Conservation (phyloP, 2,888 invertebrate genomes). For the Pherbina coryleti region DNA sequence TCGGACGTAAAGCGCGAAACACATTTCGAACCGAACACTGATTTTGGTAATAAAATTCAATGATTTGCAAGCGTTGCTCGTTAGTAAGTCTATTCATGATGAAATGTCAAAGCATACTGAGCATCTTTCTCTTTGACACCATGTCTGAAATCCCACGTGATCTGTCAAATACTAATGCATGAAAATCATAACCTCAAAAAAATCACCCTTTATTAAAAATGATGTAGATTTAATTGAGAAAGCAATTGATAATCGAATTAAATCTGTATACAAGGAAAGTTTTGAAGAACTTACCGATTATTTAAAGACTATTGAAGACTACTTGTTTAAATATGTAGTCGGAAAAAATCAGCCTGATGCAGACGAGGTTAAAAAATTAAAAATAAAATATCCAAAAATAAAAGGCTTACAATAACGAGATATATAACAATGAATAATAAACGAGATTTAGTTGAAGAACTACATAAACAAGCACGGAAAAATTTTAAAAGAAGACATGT, state of each 20-base stretch:
- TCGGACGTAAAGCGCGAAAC: too few species aligned
- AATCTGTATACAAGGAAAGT: neutral
- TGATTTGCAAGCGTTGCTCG: too few species aligned
- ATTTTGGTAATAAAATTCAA: too few species aligned
- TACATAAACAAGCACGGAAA: slow-evolving; percentile 43
- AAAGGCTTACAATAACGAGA: neutral
- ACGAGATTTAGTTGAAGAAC: slow-evolving; percentile 38
- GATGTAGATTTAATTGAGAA: neutral
- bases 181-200: too few species aligned
- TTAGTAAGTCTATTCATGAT: too few species aligned
- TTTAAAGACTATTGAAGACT: neutral
- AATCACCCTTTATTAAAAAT: too few species aligned
- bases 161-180: too few species aligned
- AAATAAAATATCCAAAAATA: neutral
- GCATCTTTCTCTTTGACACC: too few species aligned
- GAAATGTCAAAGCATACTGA: too few species aligned
- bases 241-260: too few species aligned
- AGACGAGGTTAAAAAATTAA: neutral
- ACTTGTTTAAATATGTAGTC: neutral
- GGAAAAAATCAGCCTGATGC: neutral
- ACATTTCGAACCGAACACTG: too few species aligned
- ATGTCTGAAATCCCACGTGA: too few species aligned
- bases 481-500: slow-evolving; percentile 40
- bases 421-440: slow-evolving; percentile 24
- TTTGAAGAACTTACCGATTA: neutral